Conservation (phyloP, 1,140 invertebrate species). For the Muscidifurax raptorellus region DNA sequence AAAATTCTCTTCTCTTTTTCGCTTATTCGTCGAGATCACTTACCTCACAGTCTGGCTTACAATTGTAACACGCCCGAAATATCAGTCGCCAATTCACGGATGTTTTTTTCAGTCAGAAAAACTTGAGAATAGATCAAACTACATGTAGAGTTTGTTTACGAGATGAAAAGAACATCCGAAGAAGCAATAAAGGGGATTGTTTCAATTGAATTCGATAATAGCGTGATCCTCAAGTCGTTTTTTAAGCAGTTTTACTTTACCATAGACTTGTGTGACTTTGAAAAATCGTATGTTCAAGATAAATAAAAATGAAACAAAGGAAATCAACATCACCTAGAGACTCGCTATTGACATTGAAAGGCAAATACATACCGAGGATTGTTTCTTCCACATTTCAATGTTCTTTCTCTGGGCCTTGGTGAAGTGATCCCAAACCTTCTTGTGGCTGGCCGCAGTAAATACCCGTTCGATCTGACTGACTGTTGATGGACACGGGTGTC, state of each 20-base stretch:
- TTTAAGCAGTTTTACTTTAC: background rate
- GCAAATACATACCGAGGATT: constrained; percentile 91
- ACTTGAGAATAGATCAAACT: too few relatives aligned
- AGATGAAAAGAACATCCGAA: background rate
- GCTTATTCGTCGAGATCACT: constrained; percentile 36
- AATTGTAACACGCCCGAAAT: constrained; percentile 15
- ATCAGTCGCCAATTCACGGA: background rate
- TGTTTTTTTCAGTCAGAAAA: too few relatives aligned
- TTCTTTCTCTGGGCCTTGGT: constrained; percentile 98
- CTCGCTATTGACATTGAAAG: constrained; percentile 64
- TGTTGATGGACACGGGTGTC: constrained; percentile 78
- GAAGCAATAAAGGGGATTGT: background rate
- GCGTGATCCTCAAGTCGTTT: background rate
- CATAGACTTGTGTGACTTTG: constrained; percentile 18
- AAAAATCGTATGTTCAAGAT: background rate
- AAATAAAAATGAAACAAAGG: constrained; percentile 10
- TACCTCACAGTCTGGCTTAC: constrained; percentile 47
- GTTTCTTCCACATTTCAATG: constrained; percentile 98
- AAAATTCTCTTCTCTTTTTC: constrained; percentile 41
- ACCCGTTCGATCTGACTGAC: constrained; percentile 98
- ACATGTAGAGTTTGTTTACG: background rate
- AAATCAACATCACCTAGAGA: constrained; percentile 44
- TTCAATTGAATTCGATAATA: background rate
- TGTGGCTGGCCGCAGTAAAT: constrained; percentile 94
- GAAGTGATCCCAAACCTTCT: constrained; percentile 99